Conservation (phyloP, 2,888 invertebrate genomes). For the Bimastos eiseni region DNA sequence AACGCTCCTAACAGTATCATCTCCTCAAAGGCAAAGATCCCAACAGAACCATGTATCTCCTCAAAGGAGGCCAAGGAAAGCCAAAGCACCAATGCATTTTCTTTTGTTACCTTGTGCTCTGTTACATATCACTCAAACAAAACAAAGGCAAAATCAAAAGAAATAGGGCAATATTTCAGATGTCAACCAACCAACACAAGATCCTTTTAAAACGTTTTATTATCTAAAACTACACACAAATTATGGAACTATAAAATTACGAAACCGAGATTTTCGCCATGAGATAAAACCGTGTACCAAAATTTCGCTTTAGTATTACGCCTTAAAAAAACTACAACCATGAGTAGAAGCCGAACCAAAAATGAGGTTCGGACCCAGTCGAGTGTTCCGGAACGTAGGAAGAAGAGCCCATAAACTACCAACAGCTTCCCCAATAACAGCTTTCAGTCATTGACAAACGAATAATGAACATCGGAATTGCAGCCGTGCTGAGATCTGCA, state of each 20-base stretch:
- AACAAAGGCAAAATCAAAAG: not conserved
- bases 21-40: no score
- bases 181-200: not conserved
- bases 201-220: not conserved
- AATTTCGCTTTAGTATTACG: not conserved
- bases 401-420: not conserved
- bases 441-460: slow-evolving; percentile 17
- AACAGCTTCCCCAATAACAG: not conserved
- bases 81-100: not conserved
- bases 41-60: no score
- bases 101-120: not conserved
- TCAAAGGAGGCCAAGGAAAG: no score
- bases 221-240: slow-evolving; percentile 26
- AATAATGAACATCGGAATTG: slow-evolving; percentile 25
- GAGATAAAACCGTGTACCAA: not conserved
- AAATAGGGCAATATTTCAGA: not conserved
- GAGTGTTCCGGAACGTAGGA: not conserved
- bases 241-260: not conserved
- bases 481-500: slow-evolving; percentile 19
- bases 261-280: slow-evolving; percentile 20
- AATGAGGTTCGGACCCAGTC: not conserved
- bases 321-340: not conserved
- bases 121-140: not conserved
- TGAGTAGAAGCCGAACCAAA: not conserved
- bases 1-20: no score